Conservation (phyloP, 2,888 invertebrate genomes). For the Melitaea athalia region DNA sequence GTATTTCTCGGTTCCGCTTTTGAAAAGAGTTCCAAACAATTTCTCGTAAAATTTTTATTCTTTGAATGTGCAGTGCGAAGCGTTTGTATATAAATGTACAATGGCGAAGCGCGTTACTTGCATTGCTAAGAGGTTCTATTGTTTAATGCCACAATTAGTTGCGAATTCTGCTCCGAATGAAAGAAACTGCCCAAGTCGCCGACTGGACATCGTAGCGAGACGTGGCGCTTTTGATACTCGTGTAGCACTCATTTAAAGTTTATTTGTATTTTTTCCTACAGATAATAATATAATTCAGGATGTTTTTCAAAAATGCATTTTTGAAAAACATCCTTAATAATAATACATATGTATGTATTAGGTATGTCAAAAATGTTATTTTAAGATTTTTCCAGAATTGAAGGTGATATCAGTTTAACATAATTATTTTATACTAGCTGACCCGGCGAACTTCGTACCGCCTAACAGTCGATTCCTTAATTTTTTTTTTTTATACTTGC, state of each 20-base stretch:
- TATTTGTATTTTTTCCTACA: not conserved
- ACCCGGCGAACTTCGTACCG: too few species aligned
- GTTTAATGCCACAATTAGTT: constrained; percentile 80
- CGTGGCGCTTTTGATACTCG: constrained; percentile 48
- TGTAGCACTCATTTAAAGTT: not conserved
- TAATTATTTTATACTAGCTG: too few species aligned
- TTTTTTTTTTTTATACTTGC: too few species aligned
- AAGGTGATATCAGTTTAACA: too few species aligned
- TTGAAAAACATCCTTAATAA: too few species aligned
- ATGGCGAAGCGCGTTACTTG: constrained; percentile 60
- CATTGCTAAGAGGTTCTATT: constrained; percentile 79
- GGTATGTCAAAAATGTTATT: too few species aligned
- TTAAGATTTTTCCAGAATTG: too few species aligned
- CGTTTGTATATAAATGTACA: constrained; percentile 54
- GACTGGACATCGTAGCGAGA: constrained; percentile 44
- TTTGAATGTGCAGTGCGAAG: constrained; percentile 50
- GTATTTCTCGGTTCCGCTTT: constrained; percentile 38
- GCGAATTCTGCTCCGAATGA: constrained; percentile 69
- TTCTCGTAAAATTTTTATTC: constrained; percentile 51
- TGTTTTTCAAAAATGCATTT: too few species aligned
- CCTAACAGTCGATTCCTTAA: too few species aligned
- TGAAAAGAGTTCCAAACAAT: constrained; percentile 47
- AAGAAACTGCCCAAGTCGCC: constrained; percentile 80
- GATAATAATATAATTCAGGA: too few species aligned
- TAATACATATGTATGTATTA: too few species aligned